Evolutionary conservation across 2,888 invertebrate genomes (phyloP), one percentile per base, ranked within the genome.

Genomic region (Operophtera brumata): DNA sequence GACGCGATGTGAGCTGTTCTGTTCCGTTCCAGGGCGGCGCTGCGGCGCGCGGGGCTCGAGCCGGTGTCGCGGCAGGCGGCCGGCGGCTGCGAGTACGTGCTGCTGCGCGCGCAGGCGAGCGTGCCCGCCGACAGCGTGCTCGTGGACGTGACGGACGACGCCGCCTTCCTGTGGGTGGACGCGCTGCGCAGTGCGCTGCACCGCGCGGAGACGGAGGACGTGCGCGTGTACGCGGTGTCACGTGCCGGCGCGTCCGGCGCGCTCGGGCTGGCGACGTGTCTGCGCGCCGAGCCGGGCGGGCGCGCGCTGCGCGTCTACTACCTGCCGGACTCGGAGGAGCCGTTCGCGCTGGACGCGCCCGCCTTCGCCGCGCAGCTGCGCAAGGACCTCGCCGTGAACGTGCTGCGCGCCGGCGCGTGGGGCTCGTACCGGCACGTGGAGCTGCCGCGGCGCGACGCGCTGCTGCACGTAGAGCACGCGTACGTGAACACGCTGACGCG

Each of bases 401-500:
- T 99, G 51, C 91, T 94, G 71, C 94, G 94, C 72, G 93, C 93
- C 69, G 95, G 94, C 47, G 92, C 91, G 20, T 98, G 97, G 97
- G 99, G 99, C 65, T 92, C 93, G 41, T 96, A 94, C 90, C 92
- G 97, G 28, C 98, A 99, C 81, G 83, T 97, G 59, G 91, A 89
- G 62, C 82, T 96, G 55, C 81, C 72, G 57, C 66, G 70, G 47
- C 66, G 64, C 49, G 83, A 80, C 40, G 82, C 84, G 26, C 79
- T 77, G 60, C 78, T 91, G 61, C 88, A 83, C 80, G 95, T 97
- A 51, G 95, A 97, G 78, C 97, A 98, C 87, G 99, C 99, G 10
- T 99, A 97, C 85, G 95, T 99, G 46, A 99, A 99, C 86, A 95
- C 97, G 1, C 82, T 97, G 67, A 94, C 94, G 11, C 93, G 98